Percentiles rank a stretch among this genome's conserved stretches.
Evolutionary conservation across 2,888 invertebrate species (phyloP).

Genomic region (Seira ritae): DNA sequence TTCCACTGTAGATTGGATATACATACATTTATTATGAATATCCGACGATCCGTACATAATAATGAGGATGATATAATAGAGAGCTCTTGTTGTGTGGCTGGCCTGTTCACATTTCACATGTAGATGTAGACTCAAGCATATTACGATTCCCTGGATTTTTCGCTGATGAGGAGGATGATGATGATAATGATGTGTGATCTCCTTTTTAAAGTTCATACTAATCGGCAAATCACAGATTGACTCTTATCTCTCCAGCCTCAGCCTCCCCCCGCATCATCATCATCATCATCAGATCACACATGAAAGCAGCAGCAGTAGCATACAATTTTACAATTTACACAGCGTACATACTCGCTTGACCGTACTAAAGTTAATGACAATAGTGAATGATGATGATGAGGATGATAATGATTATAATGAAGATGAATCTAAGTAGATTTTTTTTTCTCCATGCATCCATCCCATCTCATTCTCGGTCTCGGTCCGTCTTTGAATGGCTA

Average conservation of each 20-base stretch:
- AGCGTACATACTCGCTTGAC: background rate
- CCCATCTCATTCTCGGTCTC: too few species aligned
- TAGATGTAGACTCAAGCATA: background rate
- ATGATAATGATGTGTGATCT: conserved; percentile 2
- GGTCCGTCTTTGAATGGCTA: background rate
- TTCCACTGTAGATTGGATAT: background rate
- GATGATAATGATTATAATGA: background rate
- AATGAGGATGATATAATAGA: conserved; percentile 1
- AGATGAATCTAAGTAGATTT: background rate
- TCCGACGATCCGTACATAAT: background rate
- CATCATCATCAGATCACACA: background rate
- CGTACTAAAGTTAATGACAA: background rate
- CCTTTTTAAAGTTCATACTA: background rate
- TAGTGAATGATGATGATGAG: background rate
- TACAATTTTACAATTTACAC: too few species aligned
- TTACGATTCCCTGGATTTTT: background rate
- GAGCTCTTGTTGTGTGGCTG: background rate
- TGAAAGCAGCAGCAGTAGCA: too few species aligned
- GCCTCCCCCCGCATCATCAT: background rate
- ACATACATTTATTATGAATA: background rate
- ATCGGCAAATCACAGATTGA: conserved; percentile 1
- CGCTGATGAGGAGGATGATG: conserved; percentile 18
- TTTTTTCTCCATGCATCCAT: background rate
- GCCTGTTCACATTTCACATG: background rate
- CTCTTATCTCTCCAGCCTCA: background rate